phyloP scores from a whole-genome alignment of 2,797 vertebrate genomes.

The Fistularia tabacaria region DNA sequence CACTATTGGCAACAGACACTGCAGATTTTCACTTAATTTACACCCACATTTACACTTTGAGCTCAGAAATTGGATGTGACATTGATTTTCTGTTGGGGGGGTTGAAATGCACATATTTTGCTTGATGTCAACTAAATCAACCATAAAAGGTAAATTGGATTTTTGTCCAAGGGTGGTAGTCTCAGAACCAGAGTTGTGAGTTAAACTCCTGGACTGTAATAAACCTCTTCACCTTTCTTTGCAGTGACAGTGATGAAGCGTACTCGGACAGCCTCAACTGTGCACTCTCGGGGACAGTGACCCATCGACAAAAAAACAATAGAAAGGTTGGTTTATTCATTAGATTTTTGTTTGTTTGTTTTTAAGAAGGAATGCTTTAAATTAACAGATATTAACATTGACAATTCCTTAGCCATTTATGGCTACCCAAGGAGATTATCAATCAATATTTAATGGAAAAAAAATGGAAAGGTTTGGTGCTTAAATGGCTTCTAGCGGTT shows the following conservation, averaged over 20 bases:
- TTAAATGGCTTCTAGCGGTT: too few species aligned
- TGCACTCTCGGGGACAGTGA: background rate
- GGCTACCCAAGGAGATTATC: background rate
- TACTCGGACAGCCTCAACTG: slow-evolving; percentile 72
- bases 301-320: slow-evolving; percentile 2
- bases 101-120: slow-evolving; percentile 69
- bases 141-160: slow-evolving; percentile 74
- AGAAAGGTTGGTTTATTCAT: slow-evolving; percentile 50
- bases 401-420: too few species aligned
- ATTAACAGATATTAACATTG: too few species aligned
- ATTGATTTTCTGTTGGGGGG: slow-evolving; percentile 72
- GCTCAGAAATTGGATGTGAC: slow-evolving; percentile 74
- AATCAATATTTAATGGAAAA: background rate
- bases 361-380: background rate
- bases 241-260: slow-evolving; percentile 66
- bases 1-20: slow-evolving; percentile 63
- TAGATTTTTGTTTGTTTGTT: background rate
- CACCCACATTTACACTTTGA: slow-evolving; percentile 73
- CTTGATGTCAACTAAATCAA: slow-evolving; percentile 74
- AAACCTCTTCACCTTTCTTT: slow-evolving; percentile 33
- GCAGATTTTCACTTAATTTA: slow-evolving; percentile 72
- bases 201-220: slow-evolving; percentile 44
- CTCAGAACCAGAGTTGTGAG: slow-evolving; percentile 40
- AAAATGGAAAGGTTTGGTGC: too few species aligned
- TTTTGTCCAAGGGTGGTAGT: slow-evolving; percentile 62